Base-by-base conservation (phyloP, 2,797 vertebrate species). In the Graptemys geographica region DNA sequence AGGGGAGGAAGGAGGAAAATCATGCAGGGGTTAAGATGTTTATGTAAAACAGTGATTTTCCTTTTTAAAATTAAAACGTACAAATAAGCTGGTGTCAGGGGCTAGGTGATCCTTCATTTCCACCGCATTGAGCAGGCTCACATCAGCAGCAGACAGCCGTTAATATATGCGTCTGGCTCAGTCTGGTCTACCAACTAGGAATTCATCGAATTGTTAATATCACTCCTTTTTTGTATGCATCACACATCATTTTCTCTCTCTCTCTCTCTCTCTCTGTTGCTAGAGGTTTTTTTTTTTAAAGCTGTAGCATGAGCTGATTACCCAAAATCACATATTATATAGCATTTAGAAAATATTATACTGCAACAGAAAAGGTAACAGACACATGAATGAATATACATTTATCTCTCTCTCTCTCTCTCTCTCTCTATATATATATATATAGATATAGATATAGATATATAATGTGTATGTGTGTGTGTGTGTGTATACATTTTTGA, bases 161-260 rank as follows among this genome's bases (percentile, higher is more conserved):
- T 99, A 99, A 99, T 99, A 97, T 99, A 99, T 99, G 98, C 99
- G 99, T 99, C 99, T 99, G 99, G 99, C 98, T 99, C 98, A 98
- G 99, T 98, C 98, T 99, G 98, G 98, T 99, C 98, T 98, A 98
- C 98, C 98, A 98, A 98, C 98, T 97, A 99, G 95, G 98, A 98
- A 98, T 98, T 98, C 97, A 98, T 98, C 98, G 98, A 97, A 98
- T 98, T 98, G 98, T 98, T 98, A 98, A 99, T 98, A 98, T 99
- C 98, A 98, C 97, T 97, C 96, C 97, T 97, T 98, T 98, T 98
- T 97, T 97, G 98, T 98, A 98, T 98, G 98, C 98, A 98, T 91
- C 95, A 96, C 98, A 97, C 98, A 98, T 97, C 97, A 97, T 98
- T 98, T 98, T 97, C 96, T 94, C 89, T 83, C 92, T 84, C 41